A percentile compares a stretch with the other conserved stretches of the same genome.
These are phyloP conservation scores for Brachionus angularis DNA, from an alignment of 1,140 invertebrate genomes.

Conservation along the genomic window DNA sequence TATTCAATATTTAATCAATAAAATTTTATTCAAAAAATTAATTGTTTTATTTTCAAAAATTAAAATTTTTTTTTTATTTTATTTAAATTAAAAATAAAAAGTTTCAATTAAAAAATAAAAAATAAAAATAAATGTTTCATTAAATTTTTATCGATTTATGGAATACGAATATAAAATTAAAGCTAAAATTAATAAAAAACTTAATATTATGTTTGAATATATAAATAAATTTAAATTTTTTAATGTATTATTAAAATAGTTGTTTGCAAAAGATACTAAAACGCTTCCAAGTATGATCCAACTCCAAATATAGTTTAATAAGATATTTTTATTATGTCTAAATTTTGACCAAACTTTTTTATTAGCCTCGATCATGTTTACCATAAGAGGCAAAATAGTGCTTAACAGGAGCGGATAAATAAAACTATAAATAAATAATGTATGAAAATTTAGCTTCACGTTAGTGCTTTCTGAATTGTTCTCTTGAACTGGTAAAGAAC, in stretches of 20 bases:
- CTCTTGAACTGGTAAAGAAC: no score
- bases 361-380: background rate
- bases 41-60: no score
- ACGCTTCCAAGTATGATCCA: background rate
- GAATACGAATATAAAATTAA: slow-evolving; percentile 21
- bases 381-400: background rate
- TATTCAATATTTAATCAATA: no score
- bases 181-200: slow-evolving; percentile 30
- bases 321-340: background rate
- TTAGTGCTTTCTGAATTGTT: no score
- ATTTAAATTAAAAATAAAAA: no score
- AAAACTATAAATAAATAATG: background rate
- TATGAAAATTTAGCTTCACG: slow-evolving; percentile 29
- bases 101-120: background rate
- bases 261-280: background rate
- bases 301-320: background rate
- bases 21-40: no score
- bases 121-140: no score
- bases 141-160: slow-evolving; percentile 15
- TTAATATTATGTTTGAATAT: slow-evolving; percentile 12
- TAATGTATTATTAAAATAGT: background rate
- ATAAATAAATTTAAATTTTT: slow-evolving; percentile 29
- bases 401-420: slow-evolving; percentile 3
- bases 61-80: no score
- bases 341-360: background rate